Evolutionary conservation across 2,888 invertebrate genomes (phyloP), one percentile per base, ranked within the genome.

Genomic region (Scrobipalpa costella): DNA sequence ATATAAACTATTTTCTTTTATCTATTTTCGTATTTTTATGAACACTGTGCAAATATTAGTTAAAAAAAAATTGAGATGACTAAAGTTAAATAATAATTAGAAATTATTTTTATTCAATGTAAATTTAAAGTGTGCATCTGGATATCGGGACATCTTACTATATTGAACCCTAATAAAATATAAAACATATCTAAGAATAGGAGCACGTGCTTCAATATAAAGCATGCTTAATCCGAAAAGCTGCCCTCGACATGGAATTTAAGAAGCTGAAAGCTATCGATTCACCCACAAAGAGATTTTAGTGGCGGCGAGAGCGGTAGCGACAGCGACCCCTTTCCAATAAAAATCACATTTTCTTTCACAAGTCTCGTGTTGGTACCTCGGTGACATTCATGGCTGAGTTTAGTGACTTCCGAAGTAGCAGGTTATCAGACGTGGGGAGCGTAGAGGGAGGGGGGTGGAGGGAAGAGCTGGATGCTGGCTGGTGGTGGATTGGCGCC

Each of bases 341-440:
- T 88, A 88, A 88, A 88, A 88, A 85, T 86, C 84, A 77, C 83
- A 86, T 88, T 88, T 89, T 86, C 88, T 82, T 83, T 84, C 84
- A 80, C 81, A 81, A 84, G 81, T 82, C 78, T 80, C 78, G 78
- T 83, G 82, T 82, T 82, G 81, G 81, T 80, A 81, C 79, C 79
- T 82, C 83, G 80, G 84, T 84, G 87, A 86, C 88, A 86, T 89
- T 88, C 85, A 86, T 85, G 84, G 79, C 81, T 75, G 85, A 86
- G 90, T 90, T 88, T 90, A 90, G 86, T 88, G 90, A 90, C 90
- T 90, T 90, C 90, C 88, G 87, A 90, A 90, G 90, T 88, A 88
- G 89, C 89, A 88, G 89, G 90, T 90, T 91, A 90, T 90, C 90
- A 88, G 88, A 83, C 81, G 80, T 74, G 72, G 68, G 73, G 70